phyloP scores from a whole-genome alignment of 2,797 vertebrate genomes.

The Rallus crepitans region DNA sequence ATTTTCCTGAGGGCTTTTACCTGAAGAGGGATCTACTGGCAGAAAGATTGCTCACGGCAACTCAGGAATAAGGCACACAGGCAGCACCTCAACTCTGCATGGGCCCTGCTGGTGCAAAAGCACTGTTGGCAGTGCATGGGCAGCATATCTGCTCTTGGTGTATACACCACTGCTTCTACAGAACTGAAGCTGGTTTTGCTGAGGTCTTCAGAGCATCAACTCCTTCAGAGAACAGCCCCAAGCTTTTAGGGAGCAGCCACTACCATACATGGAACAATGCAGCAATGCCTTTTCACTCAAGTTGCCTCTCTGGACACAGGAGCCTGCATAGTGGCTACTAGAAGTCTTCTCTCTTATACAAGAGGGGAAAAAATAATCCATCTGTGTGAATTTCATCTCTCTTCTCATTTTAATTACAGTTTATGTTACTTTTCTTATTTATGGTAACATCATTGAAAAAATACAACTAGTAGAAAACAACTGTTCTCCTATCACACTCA shows the following conservation, averaged over 20 bases:
- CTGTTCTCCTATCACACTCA: not conserved
- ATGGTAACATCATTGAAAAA: not conserved
- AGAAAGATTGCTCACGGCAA: not conserved
- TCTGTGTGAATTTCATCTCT: not conserved
- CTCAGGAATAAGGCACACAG: accelerated
- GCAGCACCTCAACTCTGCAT: not conserved
- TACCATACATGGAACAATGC: accelerated
- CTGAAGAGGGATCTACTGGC: not conserved
- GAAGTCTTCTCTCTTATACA: not conserved
- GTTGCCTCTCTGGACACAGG: not conserved
- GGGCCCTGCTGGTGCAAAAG: not conserved
- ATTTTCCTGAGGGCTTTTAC: not conserved
- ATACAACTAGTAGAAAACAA: not conserved
- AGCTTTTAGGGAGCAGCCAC: not conserved
- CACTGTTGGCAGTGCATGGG: not conserved
- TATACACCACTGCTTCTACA: not conserved
- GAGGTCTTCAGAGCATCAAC: not conserved
- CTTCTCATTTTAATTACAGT: not conserved
- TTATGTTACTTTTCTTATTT: not conserved
- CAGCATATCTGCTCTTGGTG: not conserved
- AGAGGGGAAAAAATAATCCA: not conserved
- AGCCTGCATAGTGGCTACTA: not conserved
- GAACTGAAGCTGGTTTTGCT: not conserved
- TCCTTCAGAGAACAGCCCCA: not conserved
- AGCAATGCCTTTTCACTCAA: not conserved